Base-by-base conservation (phyloP, 2,888 invertebrate genomes). In the Arge pagana region DNA sequence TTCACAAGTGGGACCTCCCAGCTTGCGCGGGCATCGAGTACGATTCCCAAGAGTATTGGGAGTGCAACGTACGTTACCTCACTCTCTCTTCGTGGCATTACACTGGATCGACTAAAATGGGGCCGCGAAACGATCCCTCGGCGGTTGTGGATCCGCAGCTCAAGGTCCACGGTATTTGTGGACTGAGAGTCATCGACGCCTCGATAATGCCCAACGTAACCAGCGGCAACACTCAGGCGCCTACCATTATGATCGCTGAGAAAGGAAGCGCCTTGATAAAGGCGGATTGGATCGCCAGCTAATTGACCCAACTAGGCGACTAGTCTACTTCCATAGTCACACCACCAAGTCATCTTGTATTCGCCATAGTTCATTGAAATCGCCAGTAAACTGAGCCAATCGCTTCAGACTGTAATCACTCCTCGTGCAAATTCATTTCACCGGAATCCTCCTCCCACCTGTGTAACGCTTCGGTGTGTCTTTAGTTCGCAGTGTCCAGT, bases 21-120 rank as follows among this genome's bases (percentile, higher is more conserved):
- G 90, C 89, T 50, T 93, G 93, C 66, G 85, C 84, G 59, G 82
- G 88, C 43, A 78, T 82, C 33, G 81, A 82, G 58, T 92, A 90
- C 65, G 85, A 84, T 62, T 87, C 88, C 1, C 93, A 93, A 66
- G 85, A 83, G 19, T 94, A 93, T 67, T 87, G 93, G 78, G 93
- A 91, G 74, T 94, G 94, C 72, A 89, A 91, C 72, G 88, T 90
- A 43, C 80, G 92, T 26, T 90, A 90, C 48, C 88, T 92, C 63
- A 88, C 92, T 3, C 90, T 92, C 89, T 93, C 93, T 2, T 90
- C 93, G 65, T 93, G 93, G 70, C 93, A 93, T 79, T 93, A 92
- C 1, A 87, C 88, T 35, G 93, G 93, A 6, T 93, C 93, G 0
- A 84, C 90, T 11, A 93, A 93, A 75, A 93, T 93, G 93, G 93